A percentile compares a stretch with the other conserved stretches of the same genome.
phyloP scores from a whole-genome alignment of 2,888 invertebrate species.

The Thecophora atra region DNA sequence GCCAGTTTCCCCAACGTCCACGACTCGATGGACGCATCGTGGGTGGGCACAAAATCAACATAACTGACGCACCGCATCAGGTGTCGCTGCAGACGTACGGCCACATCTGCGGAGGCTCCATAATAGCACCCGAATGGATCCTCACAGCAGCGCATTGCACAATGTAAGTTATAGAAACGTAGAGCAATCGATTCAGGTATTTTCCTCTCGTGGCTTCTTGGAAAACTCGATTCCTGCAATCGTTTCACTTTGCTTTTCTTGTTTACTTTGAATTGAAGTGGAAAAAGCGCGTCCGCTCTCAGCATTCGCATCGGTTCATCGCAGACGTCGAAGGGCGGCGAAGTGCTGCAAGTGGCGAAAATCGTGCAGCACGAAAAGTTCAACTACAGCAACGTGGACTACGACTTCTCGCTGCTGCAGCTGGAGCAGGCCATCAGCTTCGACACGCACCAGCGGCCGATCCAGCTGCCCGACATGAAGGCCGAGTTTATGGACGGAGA shows the following conservation, averaged over 20 bases:
- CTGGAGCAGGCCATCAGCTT: slow-evolving; percentile 68
- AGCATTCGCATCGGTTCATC: slow-evolving; percentile 70
- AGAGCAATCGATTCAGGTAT: background rate
- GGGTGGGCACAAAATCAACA: slow-evolving; percentile 62
- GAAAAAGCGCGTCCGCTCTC: slow-evolving; percentile 51
- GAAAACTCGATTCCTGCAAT: background rate
- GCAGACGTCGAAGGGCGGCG: slow-evolving; percentile 67
- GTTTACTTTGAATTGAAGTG: slow-evolving; percentile 50
- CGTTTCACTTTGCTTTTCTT: background rate
- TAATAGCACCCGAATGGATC: slow-evolving; percentile 62
- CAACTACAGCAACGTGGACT: slow-evolving; percentile 69
- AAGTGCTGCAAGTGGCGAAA: slow-evolving; percentile 67
- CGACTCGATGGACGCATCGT: slow-evolving; percentile 65
- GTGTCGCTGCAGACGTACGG: slow-evolving; percentile 60
- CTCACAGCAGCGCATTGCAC: slow-evolving; percentile 66
- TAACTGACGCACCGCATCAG: slow-evolving; percentile 64
- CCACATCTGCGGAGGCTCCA: slow-evolving; percentile 64
- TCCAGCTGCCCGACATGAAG: slow-evolving; percentile 64
- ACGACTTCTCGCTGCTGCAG: slow-evolving; percentile 71
- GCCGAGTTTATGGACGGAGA: slow-evolving; percentile 58
- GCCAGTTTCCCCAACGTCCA: slow-evolving; percentile 44
- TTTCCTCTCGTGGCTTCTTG: background rate
- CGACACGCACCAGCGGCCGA: slow-evolving; percentile 64
- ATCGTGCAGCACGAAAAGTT: slow-evolving; percentile 69
- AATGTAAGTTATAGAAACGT: slow-evolving; percentile 51